A percentile compares a stretch with the other conserved stretches of the same genome.
These are phyloP conservation scores for Spinus pinus DNA, from an alignment of 2,797 vertebrate genomes.

Conservation along the genomic window DNA sequence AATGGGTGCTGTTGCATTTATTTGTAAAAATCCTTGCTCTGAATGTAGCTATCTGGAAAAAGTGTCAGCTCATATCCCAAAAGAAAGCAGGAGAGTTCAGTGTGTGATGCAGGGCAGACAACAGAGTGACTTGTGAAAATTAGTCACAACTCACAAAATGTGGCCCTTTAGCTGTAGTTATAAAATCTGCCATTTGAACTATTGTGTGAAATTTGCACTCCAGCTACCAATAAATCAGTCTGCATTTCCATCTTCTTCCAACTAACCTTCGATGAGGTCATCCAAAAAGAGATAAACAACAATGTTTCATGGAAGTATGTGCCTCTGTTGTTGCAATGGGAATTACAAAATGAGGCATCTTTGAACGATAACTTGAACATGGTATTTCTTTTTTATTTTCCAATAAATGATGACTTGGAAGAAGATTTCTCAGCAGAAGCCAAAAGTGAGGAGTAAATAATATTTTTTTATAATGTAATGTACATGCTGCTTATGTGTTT, in stretches of 20 bases:
- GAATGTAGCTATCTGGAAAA: background rate
- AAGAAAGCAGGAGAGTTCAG: background rate
- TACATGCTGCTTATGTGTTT: background rate
- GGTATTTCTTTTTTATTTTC: constrained; percentile 38
- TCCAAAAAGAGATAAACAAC: constrained; percentile 42
- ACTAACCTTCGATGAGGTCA: constrained; percentile 31
- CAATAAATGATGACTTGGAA: constrained; percentile 32
- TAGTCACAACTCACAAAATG: background rate
- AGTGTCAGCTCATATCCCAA: background rate
- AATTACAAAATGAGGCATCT: constrained; percentile 36
- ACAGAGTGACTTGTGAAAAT: background rate
- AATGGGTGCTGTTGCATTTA: background rate
- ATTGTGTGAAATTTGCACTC: background rate
- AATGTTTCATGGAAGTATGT: background rate
- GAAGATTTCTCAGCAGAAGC: constrained; percentile 3
- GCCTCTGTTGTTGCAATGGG: constrained; percentile 32
- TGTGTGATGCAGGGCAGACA: background rate
- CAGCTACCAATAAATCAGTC: constrained; percentile 30
- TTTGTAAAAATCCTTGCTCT: background rate
- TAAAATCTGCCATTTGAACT: background rate
- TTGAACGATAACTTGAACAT: constrained; percentile 13
- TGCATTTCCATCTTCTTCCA: constrained; percentile 32
- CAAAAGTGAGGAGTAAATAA: constrained; percentile 16
- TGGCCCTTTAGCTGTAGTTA: background rate
- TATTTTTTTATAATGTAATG: background rate